Percentiles rank a stretch among this genome's conserved stretches.
phyloP scores from a whole-genome alignment of 2,113 vertebrate species.

The Hemicordylus capensis region DNA sequence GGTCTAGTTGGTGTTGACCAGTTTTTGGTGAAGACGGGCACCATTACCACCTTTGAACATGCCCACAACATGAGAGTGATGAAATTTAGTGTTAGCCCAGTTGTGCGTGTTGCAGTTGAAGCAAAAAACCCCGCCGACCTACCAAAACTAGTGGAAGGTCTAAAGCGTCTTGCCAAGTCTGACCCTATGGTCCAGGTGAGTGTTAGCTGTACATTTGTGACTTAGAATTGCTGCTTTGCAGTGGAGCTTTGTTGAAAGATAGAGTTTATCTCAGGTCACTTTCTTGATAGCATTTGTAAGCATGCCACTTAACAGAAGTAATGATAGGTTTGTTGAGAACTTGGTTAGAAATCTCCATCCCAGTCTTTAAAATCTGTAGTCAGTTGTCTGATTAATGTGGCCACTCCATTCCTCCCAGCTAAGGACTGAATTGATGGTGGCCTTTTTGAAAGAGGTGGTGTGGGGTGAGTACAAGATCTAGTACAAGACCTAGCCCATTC shows the following conservation, averaged over 20 bases:
- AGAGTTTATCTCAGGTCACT: neutral
- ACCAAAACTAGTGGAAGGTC: conserved; percentile 74
- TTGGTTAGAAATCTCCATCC: neutral
- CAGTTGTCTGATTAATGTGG: neutral
- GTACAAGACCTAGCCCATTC: neutral
- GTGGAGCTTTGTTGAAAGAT: neutral
- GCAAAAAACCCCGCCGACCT: conserved; percentile 74
- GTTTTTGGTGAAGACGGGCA: conserved; percentile 71
- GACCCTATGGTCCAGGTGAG: conserved; percentile 76
- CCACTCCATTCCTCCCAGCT: neutral
- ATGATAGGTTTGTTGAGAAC: neutral
- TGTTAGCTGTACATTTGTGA: neutral
- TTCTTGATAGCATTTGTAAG: neutral
- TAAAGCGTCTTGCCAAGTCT: conserved; percentile 74
- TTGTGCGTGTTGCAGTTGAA: conserved; percentile 72
- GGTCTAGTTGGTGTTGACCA: conserved; percentile 75
- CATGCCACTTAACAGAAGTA: neutral
- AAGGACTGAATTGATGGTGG: neutral
- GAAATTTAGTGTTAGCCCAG: conserved; percentile 74
- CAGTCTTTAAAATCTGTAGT: neutral
- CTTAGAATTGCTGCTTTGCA: neutral
- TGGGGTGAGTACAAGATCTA: neutral
- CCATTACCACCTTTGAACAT: conserved; percentile 71
- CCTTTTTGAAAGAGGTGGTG: neutral
- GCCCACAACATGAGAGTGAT: conserved; percentile 74